These are phyloP conservation scores for Drepana arcuata DNA, from an alignment of 1,140 invertebrate species.

Conservation along the genomic window DNA sequence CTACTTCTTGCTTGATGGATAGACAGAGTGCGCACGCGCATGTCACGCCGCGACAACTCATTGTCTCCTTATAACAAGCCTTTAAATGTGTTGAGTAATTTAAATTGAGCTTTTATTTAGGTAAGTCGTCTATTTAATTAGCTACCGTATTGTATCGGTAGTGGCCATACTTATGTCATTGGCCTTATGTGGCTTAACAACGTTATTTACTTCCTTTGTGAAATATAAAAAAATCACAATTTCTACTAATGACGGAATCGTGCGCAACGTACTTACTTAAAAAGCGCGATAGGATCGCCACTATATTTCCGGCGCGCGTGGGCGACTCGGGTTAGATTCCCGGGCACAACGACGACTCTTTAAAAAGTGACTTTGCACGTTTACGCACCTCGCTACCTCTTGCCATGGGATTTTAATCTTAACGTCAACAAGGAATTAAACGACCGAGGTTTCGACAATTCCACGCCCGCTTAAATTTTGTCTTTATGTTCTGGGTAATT, in stretches of 20 bases:
- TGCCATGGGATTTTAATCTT: constrained; percentile 31
- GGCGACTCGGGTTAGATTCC: constrained; percentile 45
- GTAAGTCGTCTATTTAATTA: too few relatives aligned
- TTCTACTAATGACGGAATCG: constrained; percentile 62
- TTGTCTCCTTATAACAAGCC: too few relatives aligned
- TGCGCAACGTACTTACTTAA: constrained; percentile 40
- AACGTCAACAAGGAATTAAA: constrained; percentile 25
- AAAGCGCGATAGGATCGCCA: constrained; percentile 41
- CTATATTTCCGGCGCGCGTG: constrained; percentile 57
- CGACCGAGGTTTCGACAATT: constrained; percentile 2
- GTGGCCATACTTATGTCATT: too few relatives aligned
- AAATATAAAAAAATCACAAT: constrained; percentile 49
- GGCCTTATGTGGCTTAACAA: too few relatives aligned
- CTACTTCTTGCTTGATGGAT: constrained; percentile 11
- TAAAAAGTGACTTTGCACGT: constrained; percentile 45
- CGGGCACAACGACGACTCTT: constrained; percentile 20
- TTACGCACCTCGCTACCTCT: constrained; percentile 41
- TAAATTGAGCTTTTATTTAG: too few relatives aligned
- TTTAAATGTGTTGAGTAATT: too few relatives aligned
- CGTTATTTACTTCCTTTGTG: constrained; percentile 53
- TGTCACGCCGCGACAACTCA: constrained; percentile 15
- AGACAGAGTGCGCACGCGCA: constrained; percentile 13
- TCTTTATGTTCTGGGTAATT: constrained; percentile 16
- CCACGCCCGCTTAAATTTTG: constrained; percentile 10
- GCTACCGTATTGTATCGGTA: too few relatives aligned